A percentile compares a stretch with the other conserved stretches of the same genome.
These are phyloP conservation scores for Cherax destructor DNA, from an alignment of 1,140 invertebrate species.

Conservation along the genomic window DNA sequence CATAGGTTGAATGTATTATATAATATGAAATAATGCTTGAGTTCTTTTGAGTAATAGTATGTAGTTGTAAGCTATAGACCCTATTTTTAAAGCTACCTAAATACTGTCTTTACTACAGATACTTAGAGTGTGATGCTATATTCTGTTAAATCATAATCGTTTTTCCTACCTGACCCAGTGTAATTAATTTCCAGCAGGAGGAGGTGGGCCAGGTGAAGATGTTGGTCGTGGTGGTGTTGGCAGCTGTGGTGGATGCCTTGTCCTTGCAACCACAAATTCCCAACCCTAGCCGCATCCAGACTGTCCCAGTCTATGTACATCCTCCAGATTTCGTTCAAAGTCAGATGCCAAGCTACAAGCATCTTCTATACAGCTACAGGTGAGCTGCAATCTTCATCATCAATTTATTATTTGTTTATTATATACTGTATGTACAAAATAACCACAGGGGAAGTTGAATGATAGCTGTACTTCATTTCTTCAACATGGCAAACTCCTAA, in stretches of 20 bases:
- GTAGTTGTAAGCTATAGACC: too few species aligned
- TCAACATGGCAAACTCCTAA: too few species aligned
- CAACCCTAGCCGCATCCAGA: not conserved
- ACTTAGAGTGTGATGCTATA: too few species aligned
- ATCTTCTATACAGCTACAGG: constrained; percentile 31
- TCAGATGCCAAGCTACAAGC: not conserved
- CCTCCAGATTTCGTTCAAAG: not conserved
- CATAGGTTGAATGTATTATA: too few species aligned
- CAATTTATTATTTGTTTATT: too few species aligned
- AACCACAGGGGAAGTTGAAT: too few species aligned
- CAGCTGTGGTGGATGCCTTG: not conserved
- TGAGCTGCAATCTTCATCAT: not conserved
- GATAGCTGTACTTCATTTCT: too few species aligned
- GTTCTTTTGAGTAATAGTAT: too few species aligned
- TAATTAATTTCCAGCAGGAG: not conserved
- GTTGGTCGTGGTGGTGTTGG: constrained; percentile 26
- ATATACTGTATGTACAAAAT: too few species aligned
- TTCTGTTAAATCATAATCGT: not conserved
- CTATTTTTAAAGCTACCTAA: too few species aligned
- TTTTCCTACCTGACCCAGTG: not conserved
- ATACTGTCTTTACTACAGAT: too few species aligned
- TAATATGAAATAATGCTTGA: too few species aligned
- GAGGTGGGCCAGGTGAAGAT: constrained; percentile 9
- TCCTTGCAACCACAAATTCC: not conserved
- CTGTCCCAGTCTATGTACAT: not conserved